Evolutionary conservation across 1,140 invertebrate species (phyloP), one percentile per base, ranked within the genome.

Genomic region (Drusus annulatus): DNA sequence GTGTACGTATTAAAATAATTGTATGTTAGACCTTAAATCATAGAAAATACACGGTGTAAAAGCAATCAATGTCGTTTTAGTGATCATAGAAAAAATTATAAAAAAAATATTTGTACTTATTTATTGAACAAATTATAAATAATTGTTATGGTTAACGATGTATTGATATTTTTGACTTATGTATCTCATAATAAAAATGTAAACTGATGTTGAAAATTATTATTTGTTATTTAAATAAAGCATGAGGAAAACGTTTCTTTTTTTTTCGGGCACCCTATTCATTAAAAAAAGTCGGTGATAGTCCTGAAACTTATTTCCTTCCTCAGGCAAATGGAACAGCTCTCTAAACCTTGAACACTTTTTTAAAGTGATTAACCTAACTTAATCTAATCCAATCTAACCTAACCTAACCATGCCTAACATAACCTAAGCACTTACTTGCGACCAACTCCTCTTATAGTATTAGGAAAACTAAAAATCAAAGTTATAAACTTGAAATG

Each of bases 161-260:
- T 74, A 56, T 52, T 13, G 50, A 74, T 54, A 25, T 54, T 15
- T 54, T 21, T 17, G 51, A 54, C 28, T 54, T 36, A 54, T n/a
- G n/a, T n/a, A n/a, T 74, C 2, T 6, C 21, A 74, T 54, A 54
- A 74, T 21, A 16, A 28, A 17, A 8, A 51, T 23, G 25, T 51
- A 45, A 65, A 65, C 23, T 65, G 23, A 65, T 65, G 62, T 28
- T 65, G 56, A 65, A 23, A 65, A 31, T 25, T 25, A 65, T 28
- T 65, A 65, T 65, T 65, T 65, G 62, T 65, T 65, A 65, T 65
- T 65, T 45, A 28, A 65, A 65, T 65, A 60, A 60, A 60, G 56
- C 19, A 60, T 60, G 56, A 23, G 23, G 3, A 60, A 60, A n/a
- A 60, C 19, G 8, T 60, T 60, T 60, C 7, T 10, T 60, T 17